phyloP scores from a whole-genome alignment of 1,140 invertebrate species.

The Drosophila arizonae region DNA sequence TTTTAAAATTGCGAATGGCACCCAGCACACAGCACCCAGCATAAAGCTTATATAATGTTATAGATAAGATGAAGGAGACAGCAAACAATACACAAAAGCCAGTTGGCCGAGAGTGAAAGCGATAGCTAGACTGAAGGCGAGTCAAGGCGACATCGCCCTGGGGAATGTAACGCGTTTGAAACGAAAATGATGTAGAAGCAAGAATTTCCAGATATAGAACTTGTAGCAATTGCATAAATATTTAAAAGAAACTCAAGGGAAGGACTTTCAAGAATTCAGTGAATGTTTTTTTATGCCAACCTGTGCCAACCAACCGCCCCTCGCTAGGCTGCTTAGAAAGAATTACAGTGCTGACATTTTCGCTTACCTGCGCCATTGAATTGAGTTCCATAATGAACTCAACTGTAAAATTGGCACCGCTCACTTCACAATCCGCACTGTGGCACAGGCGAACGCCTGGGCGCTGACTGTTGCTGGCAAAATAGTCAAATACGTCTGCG shows the following conservation, averaged over 20 bases:
- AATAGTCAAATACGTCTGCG: constrained; percentile 60
- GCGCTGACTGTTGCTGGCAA: constrained; percentile 2
- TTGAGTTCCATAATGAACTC: constrained; percentile 67
- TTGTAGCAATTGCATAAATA: constrained; percentile 67
- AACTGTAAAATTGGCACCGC: constrained; percentile 45
- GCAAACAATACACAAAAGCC: constrained; percentile 6
- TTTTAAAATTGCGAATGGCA: constrained; percentile 50
- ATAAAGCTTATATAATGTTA: constrained; percentile 63
- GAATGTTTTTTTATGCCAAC: not conserved
- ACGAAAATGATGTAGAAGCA: constrained; percentile 63
- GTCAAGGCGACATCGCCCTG: constrained; percentile 1
- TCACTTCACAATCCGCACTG: constrained; percentile 41
- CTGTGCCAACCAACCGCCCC: constrained; percentile 17
- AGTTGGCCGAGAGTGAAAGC: not conserved
- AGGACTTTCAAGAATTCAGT: constrained; percentile 5
- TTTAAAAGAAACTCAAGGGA: constrained; percentile 48
- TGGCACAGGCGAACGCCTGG: constrained; percentile 1
- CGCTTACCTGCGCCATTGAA: constrained; percentile 59
- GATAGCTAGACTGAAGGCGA: not conserved
- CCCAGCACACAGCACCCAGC: constrained; percentile 53
- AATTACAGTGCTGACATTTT: constrained; percentile 47
- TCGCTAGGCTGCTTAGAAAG: constrained; percentile 52
- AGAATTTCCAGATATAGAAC: constrained; percentile 45
- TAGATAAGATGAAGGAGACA: constrained; percentile 43
- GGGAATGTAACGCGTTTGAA: constrained; percentile 42